Evolutionary conservation across 2,797 vertebrate genomes (phyloP), one percentile per base, ranked within the genome.

Genomic region (Epinephelus coioides): DNA sequence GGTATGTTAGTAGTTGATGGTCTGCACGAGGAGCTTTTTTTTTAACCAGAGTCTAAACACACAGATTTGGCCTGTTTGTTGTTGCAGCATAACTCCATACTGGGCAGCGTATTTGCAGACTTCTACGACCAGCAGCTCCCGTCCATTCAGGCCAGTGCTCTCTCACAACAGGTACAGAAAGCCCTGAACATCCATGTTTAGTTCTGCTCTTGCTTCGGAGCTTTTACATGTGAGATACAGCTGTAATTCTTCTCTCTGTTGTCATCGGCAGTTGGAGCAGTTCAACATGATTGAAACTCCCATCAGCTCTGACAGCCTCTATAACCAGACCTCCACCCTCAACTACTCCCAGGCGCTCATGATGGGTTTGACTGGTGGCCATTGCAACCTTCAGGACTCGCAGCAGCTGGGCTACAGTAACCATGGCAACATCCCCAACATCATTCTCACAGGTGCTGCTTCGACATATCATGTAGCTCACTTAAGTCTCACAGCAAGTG

Each of bases 91-190:
- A 96, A 96, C 74, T 96, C 97, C 91, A 96, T 97, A 75, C 94
- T 98, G 94, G 96, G 97, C 87, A 96, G 97, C 84, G 96, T 98
- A 90, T 98, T 98, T 92, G 96, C 96, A 81, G 97, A 98, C 89
- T 98, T 96, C 95, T 98, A 97, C 69, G 97, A 98, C 92, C 97
- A 98, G 95, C 97, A 98, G 96, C 95, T 98, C 91, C 95, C 96
- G 8, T 96, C 96, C 89, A 95, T 97, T 88, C 97, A 98, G 93
- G 96, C 97, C 84, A 98, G 97, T 69, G 97, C 96, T 57, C 96
- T 98, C 87, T 98, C 97, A 87, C 97, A 97, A 78, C 97, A 98
- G 97, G 97, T 98, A 95, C 40, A 4, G 9, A 5, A 78, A 34
- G 57, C 73, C 73, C 30, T 27, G 17, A 63, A 64, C n/a, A 57